Percentiles rank a stretch among this genome's conserved stretches.
phyloP scores from a whole-genome alignment of 2,113 vertebrate species.

The Rynchops niger region DNA sequence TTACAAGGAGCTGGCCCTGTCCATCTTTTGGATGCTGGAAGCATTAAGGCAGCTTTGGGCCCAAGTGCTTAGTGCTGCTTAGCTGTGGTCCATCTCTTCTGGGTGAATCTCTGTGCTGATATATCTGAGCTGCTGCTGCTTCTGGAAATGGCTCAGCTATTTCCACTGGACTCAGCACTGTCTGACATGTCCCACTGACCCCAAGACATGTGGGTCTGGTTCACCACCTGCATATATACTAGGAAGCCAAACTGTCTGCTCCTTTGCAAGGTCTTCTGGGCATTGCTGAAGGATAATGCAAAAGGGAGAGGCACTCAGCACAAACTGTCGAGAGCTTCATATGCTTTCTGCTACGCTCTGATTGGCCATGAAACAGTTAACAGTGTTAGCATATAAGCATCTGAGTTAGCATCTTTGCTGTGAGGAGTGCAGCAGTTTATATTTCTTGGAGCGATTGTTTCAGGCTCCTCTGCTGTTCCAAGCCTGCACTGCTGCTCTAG shows the following conservation, averaged over 20 bases:
- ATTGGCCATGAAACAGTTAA: slow-evolving; percentile 37
- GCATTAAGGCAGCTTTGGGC: not conserved
- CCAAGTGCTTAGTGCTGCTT: not conserved
- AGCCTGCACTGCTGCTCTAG: not conserved
- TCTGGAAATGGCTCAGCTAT: not conserved
- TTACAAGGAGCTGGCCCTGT: not conserved
- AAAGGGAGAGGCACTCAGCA: not conserved
- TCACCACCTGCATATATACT: not conserved
- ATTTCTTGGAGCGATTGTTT: slow-evolving; percentile 57
- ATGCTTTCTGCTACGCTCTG: not conserved
- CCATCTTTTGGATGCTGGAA: not conserved
- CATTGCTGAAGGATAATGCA: not conserved
- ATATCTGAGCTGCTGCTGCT: not conserved
- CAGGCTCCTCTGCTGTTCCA: slow-evolving; percentile 46
- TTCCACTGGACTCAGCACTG: not conserved
- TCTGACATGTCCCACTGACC: not conserved
- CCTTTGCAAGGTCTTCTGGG: not conserved
- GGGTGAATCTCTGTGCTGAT: not conserved
- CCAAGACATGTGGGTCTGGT: not conserved
- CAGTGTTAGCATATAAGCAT: not conserved
- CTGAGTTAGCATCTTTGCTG: slow-evolving; percentile 36
- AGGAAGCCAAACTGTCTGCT: not conserved
- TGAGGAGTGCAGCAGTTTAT: slow-evolving; percentile 36
- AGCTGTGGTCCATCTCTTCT: not conserved
- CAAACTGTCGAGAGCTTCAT: not conserved